Base-by-base conservation (phyloP, 2,888 invertebrate genomes). In the Melanchra persicariae region DNA sequence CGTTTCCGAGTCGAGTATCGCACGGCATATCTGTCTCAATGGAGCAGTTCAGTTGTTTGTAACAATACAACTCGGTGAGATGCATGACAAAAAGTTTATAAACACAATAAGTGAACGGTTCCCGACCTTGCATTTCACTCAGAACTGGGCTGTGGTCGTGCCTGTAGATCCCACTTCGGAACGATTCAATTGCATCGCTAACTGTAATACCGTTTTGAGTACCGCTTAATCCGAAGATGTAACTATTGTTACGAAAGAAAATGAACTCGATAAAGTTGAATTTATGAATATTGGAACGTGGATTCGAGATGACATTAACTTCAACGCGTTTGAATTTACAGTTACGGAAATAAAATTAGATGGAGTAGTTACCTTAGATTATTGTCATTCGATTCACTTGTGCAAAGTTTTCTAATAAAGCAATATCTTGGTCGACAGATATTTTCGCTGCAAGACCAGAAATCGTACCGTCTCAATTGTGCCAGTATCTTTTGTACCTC, bases 21-120 rank as follows among this genome's bases (percentile, higher is more conserved):
- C 94, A 94, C 94, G 93, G 89, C 90, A 91, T 91, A 92, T 92
- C 91, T 92, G 87, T 93, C 90, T 94, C 92, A 92, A 93, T 93
- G 86, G 92, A 93, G 90, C 90, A 92, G 91, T 91, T 89, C 93
- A 88, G 87, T 90, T 87, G 88, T 87, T 88, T 87, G 85, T 86
- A 92, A 94, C 93, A 93, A 93, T 93, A 91, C 89, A 88, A 89
- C 86, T 87, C 88, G 87, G 92, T 90, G 93, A 92, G 92, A 93
- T 92, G 92, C 92, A 91, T 92, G 92, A 93, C 92, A 94, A 94
- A 92, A 93, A 93, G 81, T 88, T 92, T 91, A 90, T 88, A 88
- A 91, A 90, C 90, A 94, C 93, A 94, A 93, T 93, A 91, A 91
- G 85, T 86, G 77, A 86, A 86, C 90, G 88, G 91, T 92, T 92